Percentiles rank a stretch among this genome's conserved stretches.
Evolutionary conservation across 2,888 invertebrate species (phyloP).

Genomic region (Eupithecia subfuscata): DNA sequence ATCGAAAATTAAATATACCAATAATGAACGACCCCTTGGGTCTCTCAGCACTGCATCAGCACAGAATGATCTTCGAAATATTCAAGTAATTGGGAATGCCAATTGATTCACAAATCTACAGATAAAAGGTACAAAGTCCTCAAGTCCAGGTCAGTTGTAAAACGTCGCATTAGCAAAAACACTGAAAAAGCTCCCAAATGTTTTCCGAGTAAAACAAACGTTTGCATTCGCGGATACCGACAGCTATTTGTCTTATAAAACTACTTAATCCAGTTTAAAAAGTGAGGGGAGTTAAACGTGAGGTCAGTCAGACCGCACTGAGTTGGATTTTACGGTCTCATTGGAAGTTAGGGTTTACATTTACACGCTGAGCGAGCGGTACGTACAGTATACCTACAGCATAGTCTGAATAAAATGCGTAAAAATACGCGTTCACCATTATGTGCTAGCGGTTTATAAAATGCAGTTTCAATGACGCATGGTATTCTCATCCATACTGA

Average conservation of each 20-base stretch:
- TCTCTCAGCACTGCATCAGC: neutral
- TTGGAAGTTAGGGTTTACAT: neutral
- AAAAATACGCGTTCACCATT: no score
- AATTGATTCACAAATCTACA: neutral
- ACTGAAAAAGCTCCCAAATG: constrained; percentile 17
- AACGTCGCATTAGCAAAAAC: neutral
- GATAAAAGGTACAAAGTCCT: neutral
- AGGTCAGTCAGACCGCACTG: constrained; percentile 1
- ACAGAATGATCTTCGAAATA: neutral
- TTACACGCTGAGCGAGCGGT: neutral
- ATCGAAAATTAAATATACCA: no score
- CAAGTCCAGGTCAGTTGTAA: neutral
- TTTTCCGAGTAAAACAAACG: constrained; percentile 17
- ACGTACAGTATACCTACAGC: neutral
- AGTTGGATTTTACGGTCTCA: neutral
- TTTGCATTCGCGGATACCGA: constrained; percentile 15
- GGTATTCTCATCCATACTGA: no score
- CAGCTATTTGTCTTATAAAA: constrained; percentile 33
- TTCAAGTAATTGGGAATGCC: neutral
- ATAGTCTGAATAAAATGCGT: no score
- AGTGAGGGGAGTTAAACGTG: constrained; percentile 18
- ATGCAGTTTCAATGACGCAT: no score
- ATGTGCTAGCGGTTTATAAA: no score
- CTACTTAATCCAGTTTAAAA: constrained; percentile 38
- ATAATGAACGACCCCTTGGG: no score